Conservation (phyloP, 2,888 invertebrate species). For the Allacma fusca region DNA sequence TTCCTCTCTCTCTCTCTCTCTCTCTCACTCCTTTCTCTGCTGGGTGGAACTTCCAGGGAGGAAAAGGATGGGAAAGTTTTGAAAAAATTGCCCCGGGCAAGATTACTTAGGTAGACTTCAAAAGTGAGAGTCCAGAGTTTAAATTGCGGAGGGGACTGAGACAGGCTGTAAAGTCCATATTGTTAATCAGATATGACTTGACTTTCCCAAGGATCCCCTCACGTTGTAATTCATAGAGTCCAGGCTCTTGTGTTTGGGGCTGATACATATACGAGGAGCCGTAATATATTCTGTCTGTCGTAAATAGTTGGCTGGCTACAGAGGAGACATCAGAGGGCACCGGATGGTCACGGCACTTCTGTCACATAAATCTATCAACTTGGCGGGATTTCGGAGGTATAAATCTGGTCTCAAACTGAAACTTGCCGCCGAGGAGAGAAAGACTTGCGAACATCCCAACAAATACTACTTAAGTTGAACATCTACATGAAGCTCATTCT, state of each 20-base stretch:
- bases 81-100: not conserved
- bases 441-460: slow-evolving; percentile 21
- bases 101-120: not conserved
- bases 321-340: slow-evolving; percentile 40
- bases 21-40: too few species aligned
- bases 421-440: slow-evolving; percentile 27
- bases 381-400: slow-evolving; percentile 42
- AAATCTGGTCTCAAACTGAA: slow-evolving; percentile 42
- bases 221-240: slow-evolving; percentile 22
- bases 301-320: slow-evolving; percentile 3
- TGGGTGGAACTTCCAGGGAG: not conserved
- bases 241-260: not conserved
- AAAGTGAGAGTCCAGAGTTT: too few species aligned
- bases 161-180: not conserved
- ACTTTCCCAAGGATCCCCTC: not conserved
- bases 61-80: too few species aligned
- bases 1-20: not conserved
- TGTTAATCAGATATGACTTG: slow-evolving; percentile 9
- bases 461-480: slow-evolving; percentile 34
- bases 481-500: slow-evolving; percentile 34
- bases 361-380: slow-evolving; percentile 47
- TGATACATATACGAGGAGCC: not conserved
- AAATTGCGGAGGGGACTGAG: not conserved
- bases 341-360: slow-evolving; percentile 52
- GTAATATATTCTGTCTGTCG: slow-evolving; percentile 16